Evolutionary conservation across 92 coral and sea anemone genomes (phyloP).

Genomic region (Bergia sp.): DNA sequence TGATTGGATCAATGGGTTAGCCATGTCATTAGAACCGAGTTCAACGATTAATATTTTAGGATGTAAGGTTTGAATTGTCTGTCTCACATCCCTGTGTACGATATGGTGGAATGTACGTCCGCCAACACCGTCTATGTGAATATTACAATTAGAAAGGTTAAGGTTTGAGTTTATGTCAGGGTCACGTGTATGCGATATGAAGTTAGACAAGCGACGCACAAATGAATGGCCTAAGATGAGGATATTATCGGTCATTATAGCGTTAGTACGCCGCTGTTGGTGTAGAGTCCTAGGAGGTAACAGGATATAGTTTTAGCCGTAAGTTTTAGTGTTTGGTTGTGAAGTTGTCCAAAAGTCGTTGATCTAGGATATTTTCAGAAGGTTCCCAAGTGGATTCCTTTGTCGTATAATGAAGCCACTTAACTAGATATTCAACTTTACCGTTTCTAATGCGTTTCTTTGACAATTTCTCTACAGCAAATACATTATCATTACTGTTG

Average conservation of each 20-base stretch:
- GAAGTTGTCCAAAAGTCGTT: neutral
- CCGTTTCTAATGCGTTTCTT: neutral
- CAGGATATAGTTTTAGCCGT: too few species aligned
- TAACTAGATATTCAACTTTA: neutral
- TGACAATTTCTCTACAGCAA: neutral
- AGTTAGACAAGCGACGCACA: neutral
- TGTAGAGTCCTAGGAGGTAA: neutral
- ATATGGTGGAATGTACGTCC: neutral
- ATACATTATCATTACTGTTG: too few species aligned
- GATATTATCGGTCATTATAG: slow-evolving; percentile 10
- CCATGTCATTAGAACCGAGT: slow-evolving; percentile 10
- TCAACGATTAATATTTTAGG: neutral
- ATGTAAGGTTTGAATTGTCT: neutral
- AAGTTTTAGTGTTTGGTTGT: neutral
- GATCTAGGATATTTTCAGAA: neutral
- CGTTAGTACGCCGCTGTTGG: neutral
- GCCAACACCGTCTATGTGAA: neutral
- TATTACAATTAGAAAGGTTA: neutral
- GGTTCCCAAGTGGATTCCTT: neutral
- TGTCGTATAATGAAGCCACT: neutral
- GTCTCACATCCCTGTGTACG: neutral
- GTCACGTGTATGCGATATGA: neutral
- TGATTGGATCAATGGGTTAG: neutral
- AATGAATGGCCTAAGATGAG: slow-evolving; percentile 13
- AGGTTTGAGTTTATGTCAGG: neutral